Evolutionary conservation across 2,888 invertebrate species (phyloP), one percentile per base, ranked within the genome.

Genomic region (Caenorhabditis sulstoni): DNA sequence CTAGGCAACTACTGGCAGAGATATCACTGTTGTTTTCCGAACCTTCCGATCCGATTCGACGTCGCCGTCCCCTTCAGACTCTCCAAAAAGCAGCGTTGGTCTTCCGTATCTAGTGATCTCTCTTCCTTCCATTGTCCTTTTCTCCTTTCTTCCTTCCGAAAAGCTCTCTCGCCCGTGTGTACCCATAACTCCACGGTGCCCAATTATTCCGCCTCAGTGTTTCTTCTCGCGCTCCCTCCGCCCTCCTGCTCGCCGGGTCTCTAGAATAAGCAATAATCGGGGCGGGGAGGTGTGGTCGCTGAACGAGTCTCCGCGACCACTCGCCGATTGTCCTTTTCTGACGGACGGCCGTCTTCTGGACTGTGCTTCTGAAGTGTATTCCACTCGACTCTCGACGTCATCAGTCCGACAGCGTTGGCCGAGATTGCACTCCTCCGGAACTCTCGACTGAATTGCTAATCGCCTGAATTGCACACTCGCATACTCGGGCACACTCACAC

Each of bases 401-500:
- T 64, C 71, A 53, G 57, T 52, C 50, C 59, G 59, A 14, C 4
- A 8, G 39, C 41, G 61, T 47, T 35, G 45, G 44, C 57, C 61
- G 47, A 37, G 71, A 64, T 71, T 64, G 71, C 64, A 64, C 71
- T 71, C 61, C 62, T 70, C 70, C 70, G 70, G 70, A 61, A 70
- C 70, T 70, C 70, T 70, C 70, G 70, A 70, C 70, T 61, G 71
- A 71, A 71, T 71, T 71, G 71, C 71, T 71, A 71, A 71, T 71
- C 71, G 71, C 55, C 53, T 62, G 71, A 62, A 70, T 70, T 70
- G 70, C 70, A 70, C 70, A 70, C 70, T 70, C 70, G 47, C 53
- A 52, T 53, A 61, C 68, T 61, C 58, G 49, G 49, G 67, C 59
- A 68, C 59, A 68, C 68, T 59, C 66, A 62, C 23, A 23, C 52